Conservation (phyloP, 2,888 invertebrate species). For the Orthosia gracilis region DNA sequence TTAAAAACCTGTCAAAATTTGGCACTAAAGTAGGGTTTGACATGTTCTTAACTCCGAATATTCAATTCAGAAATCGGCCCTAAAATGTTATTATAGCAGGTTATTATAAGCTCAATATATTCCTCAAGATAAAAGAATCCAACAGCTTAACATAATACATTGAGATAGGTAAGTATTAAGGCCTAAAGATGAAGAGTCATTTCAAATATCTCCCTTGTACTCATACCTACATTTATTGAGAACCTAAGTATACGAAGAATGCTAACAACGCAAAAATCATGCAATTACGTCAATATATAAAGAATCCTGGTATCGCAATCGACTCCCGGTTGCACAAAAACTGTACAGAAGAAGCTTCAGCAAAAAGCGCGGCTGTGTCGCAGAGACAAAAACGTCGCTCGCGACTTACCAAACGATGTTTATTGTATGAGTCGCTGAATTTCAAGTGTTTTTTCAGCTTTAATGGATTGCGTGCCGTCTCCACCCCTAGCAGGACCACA, state of each 20-base stretch:
- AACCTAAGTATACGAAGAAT: background rate
- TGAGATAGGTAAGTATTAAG: too few species aligned
- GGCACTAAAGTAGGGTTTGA: too few species aligned
- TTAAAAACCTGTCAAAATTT: too few species aligned
- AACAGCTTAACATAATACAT: too few species aligned
- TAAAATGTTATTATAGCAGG: too few species aligned
- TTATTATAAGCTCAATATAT: too few species aligned
- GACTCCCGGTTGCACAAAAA: conserved; percentile 76
- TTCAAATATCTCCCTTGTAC: background rate
- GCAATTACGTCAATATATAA: conserved; percentile 49
- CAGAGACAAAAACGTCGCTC: conserved; percentile 78
- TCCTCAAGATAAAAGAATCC: too few species aligned
- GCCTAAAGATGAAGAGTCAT: background rate
- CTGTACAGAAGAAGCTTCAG: conserved; percentile 69
- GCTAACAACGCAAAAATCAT: conserved; percentile 38
- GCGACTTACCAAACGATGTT: conserved; percentile 80
- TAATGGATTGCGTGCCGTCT: conserved; percentile 85
- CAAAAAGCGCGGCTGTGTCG: conserved; percentile 78
- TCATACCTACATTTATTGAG: background rate
- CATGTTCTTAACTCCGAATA: too few species aligned
- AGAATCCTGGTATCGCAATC: conserved; percentile 53
- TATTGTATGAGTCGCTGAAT: conserved; percentile 90
- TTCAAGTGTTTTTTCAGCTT: conserved; percentile 88
- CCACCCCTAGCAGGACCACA: conserved; percentile 70
- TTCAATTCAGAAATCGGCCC: too few species aligned